Conservation (phyloP, 2,797 vertebrate species). For the Myotis findleyi region DNA sequence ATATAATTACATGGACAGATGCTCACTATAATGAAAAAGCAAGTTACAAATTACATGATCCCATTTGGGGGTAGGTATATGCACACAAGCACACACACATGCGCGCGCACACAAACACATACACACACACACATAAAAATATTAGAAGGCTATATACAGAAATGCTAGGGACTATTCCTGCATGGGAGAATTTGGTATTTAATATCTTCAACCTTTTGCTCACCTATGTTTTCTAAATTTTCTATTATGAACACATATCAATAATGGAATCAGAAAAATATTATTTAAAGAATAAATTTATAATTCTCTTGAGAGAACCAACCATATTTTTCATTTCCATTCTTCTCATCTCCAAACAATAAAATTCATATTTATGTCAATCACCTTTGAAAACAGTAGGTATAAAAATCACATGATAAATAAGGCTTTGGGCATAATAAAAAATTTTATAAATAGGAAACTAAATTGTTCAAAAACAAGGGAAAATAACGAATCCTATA, state of each 20-base stretch:
- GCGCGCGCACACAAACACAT: neutral
- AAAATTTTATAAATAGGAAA: slow-evolving; percentile 50
- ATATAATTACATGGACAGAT: neutral
- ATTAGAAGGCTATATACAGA: neutral
- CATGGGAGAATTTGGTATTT: slow-evolving; percentile 13
- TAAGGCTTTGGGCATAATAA: slow-evolving; percentile 27
- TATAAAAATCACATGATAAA: slow-evolving; percentile 55
- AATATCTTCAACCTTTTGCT: slow-evolving; percentile 34
- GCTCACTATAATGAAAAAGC: slow-evolving; percentile 29
- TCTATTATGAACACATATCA: slow-evolving; percentile 33
- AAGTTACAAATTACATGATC: slow-evolving; percentile 13
- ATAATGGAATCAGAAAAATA: slow-evolving; percentile 6
- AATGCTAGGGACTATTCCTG: neutral
- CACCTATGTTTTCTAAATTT: slow-evolving; percentile 44
- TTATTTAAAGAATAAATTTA: slow-evolving; percentile 55
- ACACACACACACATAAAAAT: neutral
- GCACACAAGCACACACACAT: neutral
- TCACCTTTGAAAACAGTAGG: slow-evolving; percentile 55
- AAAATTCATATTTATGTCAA: slow-evolving; percentile 50
- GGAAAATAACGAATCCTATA: neutral
- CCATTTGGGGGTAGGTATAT: neutral
- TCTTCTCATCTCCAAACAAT: slow-evolving; percentile 40
- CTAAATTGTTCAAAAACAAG: slow-evolving; percentile 52
- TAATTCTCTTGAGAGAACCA: slow-evolving; percentile 41
- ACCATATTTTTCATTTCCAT: slow-evolving; percentile 50